Evolutionary conservation across 2,113 vertebrate species (phyloP).

Genomic region (Mola mola): DNA sequence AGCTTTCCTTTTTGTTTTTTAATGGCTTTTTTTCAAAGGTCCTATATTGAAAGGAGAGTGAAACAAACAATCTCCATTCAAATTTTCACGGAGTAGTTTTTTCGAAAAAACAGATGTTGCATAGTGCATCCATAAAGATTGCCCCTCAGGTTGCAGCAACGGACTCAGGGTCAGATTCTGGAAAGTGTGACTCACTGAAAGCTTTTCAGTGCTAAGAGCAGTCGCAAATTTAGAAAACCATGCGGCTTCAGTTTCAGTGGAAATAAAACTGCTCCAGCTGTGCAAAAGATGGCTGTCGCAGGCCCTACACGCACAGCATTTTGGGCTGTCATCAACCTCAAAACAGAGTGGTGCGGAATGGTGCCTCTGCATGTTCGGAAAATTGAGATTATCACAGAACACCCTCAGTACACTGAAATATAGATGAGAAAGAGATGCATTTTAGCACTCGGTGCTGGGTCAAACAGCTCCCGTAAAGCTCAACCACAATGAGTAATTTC

Average conservation of each 20-base stretch:
- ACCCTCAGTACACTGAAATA: conserved; percentile 47
- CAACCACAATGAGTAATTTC: conserved; percentile 38
- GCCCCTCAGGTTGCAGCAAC: conserved; percentile 14
- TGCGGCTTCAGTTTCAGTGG: conserved; percentile 9
- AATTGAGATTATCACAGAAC: conserved; percentile 67
- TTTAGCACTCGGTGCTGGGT: conserved; percentile 49
- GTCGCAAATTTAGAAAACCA: conserved; percentile 20
- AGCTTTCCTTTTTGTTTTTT: too few relatives aligned
- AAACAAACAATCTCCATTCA: background rate
- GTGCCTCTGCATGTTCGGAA: conserved; percentile 48
- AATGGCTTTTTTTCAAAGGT: too few relatives aligned
- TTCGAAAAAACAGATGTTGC: background rate
- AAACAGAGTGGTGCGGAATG: conserved; percentile 34
- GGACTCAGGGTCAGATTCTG: conserved; percentile 9
- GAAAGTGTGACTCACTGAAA: conserved; percentile 48
- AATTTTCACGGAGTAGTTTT: too few relatives aligned
- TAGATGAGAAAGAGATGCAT: conserved; percentile 56
- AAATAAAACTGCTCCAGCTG: conserved; percentile 25
- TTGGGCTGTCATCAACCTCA: conserved; percentile 29
- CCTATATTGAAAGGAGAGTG: background rate
- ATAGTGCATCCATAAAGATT: background rate
- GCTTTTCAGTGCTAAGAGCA: conserved; percentile 46
- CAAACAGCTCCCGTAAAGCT: conserved; percentile 45
- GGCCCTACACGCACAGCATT: conserved; percentile 20
- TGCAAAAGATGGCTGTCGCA: conserved; percentile 23